Conservation (phyloP, 2,113 vertebrate species). For the Conger conger region DNA sequence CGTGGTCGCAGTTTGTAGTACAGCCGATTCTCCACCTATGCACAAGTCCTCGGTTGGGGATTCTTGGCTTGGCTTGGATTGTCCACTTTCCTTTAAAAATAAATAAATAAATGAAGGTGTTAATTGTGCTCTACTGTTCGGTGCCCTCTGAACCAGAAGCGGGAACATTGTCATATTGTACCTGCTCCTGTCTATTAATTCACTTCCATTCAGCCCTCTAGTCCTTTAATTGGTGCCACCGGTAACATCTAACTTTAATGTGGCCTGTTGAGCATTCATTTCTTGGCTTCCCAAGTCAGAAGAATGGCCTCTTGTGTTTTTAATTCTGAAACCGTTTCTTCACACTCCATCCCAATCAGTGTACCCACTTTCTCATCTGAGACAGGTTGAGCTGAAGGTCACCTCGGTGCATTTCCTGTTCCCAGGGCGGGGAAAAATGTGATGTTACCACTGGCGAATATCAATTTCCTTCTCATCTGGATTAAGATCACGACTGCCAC, state of each 20-base stretch:
- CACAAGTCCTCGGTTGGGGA: too few species aligned
- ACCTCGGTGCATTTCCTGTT: neutral
- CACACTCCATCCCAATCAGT: neutral
- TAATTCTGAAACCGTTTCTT: neutral
- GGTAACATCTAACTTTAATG: neutral
- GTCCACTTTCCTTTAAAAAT: too few species aligned
- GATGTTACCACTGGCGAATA: neutral
- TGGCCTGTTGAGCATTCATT: neutral
- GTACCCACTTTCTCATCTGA: neutral
- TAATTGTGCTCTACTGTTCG: neutral
- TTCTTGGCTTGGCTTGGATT: too few species aligned
- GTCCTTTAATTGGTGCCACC: neutral
- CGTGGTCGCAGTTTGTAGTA: too few species aligned
- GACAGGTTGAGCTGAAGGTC: neutral
- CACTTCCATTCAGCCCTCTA: neutral
- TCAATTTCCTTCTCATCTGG: neutral
- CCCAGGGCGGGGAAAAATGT: neutral
- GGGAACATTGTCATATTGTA: neutral
- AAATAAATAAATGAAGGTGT: neutral
- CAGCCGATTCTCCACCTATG: too few species aligned
- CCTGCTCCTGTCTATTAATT: neutral
- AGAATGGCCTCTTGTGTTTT: neutral
- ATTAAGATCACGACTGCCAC: neutral
- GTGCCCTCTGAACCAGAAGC: neutral
- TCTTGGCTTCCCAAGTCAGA: neutral